Conservation (phyloP, 2,888 invertebrate species). For the Rhaphigaster nebulosa region DNA sequence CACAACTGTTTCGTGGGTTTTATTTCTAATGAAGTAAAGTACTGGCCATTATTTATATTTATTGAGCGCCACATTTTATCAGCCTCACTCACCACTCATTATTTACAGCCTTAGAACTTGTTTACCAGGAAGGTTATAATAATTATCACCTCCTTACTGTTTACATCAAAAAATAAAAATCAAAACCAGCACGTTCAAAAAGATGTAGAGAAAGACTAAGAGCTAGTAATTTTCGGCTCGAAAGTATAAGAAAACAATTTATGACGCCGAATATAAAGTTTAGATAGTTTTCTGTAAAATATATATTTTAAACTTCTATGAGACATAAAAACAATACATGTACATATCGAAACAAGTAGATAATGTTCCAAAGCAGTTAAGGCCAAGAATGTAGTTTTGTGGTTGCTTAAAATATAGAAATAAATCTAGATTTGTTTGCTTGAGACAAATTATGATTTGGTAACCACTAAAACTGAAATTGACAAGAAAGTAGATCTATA, state of each 20-base stretch:
- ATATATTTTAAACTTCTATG: too few species aligned
- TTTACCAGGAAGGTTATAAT: neutral
- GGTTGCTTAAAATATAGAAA: too few species aligned
- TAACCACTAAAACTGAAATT: neutral
- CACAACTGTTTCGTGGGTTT: neutral
- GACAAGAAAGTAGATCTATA: too few species aligned
- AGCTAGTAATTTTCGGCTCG: neutral
- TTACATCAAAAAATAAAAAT: too few species aligned
- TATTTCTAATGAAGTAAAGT: slow-evolving; percentile 4
- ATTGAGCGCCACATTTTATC: slow-evolving; percentile 22
- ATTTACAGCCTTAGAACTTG: neutral
- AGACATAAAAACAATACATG: too few species aligned
- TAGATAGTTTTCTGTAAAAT: too few species aligned
- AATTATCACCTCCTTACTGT: too few species aligned
- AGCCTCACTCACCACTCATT: neutral
- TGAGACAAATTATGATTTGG: neutral
- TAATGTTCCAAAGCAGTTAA: too few species aligned
- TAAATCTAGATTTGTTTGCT: too few species aligned
- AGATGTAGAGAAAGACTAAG: neutral
- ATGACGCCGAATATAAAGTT: too few species aligned
- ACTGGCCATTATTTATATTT: neutral
- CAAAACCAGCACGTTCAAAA: neutral
- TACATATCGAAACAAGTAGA: too few species aligned
- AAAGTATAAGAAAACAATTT: neutral
- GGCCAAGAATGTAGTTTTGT: too few species aligned